phyloP scores from a whole-genome alignment of 2,113 vertebrate genomes.

The Nerophis ophidion region DNA sequence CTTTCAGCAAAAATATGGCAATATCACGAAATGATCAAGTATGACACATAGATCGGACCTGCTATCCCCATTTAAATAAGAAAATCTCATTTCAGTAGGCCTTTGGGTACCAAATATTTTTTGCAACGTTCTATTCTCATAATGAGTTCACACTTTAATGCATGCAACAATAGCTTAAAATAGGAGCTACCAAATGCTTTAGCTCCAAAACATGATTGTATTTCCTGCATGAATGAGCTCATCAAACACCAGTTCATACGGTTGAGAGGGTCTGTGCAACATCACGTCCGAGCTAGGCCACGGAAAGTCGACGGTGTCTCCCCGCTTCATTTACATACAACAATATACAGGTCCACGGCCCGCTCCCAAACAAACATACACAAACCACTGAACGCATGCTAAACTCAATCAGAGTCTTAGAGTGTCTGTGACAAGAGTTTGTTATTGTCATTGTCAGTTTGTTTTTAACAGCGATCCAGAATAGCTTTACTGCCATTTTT shows the following conservation, averaged over 20 bases:
- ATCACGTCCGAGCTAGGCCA: conserved; percentile 37
- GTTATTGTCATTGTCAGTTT: conserved; percentile 19
- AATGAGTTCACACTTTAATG: neutral
- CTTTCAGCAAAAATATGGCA: too few species aligned
- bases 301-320: conserved; percentile 26
- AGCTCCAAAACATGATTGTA: too few species aligned
- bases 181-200: neutral
- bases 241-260: conserved; percentile 38
- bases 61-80: too few species aligned
- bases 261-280: conserved; percentile 46
- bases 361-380: conserved; percentile 49
- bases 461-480: too few species aligned
- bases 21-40: too few species aligned
- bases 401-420: conserved; percentile 52
- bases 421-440: too few species aligned
- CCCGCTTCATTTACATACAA: conserved; percentile 62
- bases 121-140: too few species aligned
- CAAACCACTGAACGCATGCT: conserved; percentile 48
- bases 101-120: too few species aligned
- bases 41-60: too few species aligned
- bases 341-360: conserved; percentile 62
- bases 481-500: neutral
- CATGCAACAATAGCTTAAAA: neutral
- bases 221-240: conserved; percentile 41
- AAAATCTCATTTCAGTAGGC: too few species aligned